These are phyloP conservation scores for Acheta domesticus DNA, from an alignment of 2,888 invertebrate species.

Conservation along the genomic window DNA sequence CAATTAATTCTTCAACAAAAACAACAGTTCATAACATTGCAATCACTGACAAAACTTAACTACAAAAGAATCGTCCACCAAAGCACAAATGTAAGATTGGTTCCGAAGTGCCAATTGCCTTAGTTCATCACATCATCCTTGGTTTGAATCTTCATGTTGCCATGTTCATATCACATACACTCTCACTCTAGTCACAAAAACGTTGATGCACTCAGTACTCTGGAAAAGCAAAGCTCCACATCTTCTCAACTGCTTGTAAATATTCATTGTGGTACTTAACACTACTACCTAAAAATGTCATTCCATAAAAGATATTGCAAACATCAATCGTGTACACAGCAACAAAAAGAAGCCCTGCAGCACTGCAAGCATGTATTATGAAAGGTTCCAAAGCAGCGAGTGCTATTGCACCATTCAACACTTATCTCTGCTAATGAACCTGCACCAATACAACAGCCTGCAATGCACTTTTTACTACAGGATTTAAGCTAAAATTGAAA, in stretches of 20 bases:
- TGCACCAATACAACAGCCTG: conserved; percentile 27
- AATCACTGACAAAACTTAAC: conserved; percentile 18
- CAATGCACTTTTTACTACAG: neutral
- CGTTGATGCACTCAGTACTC: neutral
- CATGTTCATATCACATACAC: conserved; percentile 25
- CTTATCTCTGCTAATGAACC: conserved; percentile 12
- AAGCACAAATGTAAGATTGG: conserved; percentile 5
- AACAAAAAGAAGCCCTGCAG: conserved; percentile 26
- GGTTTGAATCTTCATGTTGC: neutral
- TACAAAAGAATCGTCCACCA: conserved; percentile 2
- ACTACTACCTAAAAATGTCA: conserved; percentile 26
- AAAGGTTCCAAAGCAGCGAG: neutral
- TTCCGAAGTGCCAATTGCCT: conserved; percentile 25
- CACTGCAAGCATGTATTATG: neutral
- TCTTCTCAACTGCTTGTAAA: conserved; percentile 18
- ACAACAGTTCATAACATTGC: conserved; percentile 7
- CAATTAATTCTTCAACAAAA: conserved; percentile 18
- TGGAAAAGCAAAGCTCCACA: conserved; percentile 22
- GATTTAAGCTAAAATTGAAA: conserved; percentile 24
- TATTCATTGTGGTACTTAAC: conserved; percentile 10
- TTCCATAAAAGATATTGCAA: conserved; percentile 30
- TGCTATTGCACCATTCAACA: neutral
- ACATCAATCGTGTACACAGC: conserved; percentile 24
- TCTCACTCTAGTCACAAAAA: conserved; percentile 23
- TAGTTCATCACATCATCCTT: neutral